phyloP scores from a whole-genome alignment of 92 coral and sea anemone species.

The Epizoanthus scotinus region DNA sequence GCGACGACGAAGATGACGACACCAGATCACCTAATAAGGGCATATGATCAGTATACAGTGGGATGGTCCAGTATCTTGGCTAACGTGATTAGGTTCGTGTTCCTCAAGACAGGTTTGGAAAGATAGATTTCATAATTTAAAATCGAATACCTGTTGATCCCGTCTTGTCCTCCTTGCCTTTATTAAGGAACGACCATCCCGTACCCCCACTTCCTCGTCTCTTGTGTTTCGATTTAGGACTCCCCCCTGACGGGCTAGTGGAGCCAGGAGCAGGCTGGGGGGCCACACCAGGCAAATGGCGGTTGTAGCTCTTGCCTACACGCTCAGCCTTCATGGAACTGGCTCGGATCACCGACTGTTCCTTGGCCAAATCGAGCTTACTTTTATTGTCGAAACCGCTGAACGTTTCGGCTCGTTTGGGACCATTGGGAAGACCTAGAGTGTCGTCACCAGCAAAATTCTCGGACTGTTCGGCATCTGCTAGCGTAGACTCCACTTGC shows the following conservation, averaged over 20 bases:
- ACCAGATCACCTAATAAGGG: conserved; percentile 61
- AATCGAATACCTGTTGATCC: conserved; percentile 53
- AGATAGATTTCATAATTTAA: no score
- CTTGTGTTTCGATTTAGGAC: conserved; percentile 78
- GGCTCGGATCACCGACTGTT: conserved; percentile 70
- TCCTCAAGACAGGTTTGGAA: no score
- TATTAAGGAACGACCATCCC: conserved; percentile 67
- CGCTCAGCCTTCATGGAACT: conserved; percentile 88
- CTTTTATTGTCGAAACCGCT: conserved; percentile 85
- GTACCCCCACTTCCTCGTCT: conserved; percentile 79
- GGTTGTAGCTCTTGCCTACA: conserved; percentile 52
- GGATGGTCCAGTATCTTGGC: background rate
- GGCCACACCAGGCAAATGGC: conserved; percentile 63
- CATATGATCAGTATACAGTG: no score
- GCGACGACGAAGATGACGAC: conserved; percentile 74
- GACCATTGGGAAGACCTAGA: conserved; percentile 56
- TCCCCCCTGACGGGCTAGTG: conserved; percentile 58
- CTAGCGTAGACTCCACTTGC: conserved; percentile 54
- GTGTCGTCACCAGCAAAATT: conserved; percentile 41
- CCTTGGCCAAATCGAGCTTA: conserved; percentile 59
- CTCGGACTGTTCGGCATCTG: conserved; percentile 55
- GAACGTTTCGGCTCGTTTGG: conserved; percentile 96
- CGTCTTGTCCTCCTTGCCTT: conserved; percentile 66
- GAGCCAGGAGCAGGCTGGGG: conserved; percentile 38
- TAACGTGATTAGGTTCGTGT: background rate